phyloP scores from a whole-genome alignment of 2,888 invertebrate species.

The Prosopocoilus inquinatus region DNA sequence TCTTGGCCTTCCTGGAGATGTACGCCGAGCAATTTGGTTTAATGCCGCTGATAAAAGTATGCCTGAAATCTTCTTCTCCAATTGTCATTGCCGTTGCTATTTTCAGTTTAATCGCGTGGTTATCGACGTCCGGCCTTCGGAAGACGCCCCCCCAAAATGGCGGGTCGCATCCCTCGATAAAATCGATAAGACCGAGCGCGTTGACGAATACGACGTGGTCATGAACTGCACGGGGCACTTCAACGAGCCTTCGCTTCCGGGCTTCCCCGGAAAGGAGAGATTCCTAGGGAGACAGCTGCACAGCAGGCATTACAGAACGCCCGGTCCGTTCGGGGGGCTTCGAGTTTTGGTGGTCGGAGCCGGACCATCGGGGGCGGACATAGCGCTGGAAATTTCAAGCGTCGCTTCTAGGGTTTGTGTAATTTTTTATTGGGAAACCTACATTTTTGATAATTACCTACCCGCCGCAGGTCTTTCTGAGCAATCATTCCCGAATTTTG shows the following conservation, averaged over 20 bases:
- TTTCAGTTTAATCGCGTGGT: conserved; percentile 39
- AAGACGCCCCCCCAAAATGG: conserved; percentile 55
- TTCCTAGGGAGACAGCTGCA: conserved; percentile 63
- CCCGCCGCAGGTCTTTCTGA: conserved; percentile 62
- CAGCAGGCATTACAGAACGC: conserved; percentile 80
- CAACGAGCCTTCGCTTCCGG: conserved; percentile 71
- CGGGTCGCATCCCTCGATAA: conserved; percentile 60
- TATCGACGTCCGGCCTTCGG: conserved; percentile 55
- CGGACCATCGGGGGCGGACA: conserved; percentile 81
- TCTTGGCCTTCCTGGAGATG: conserved; percentile 68
- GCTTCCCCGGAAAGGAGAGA: conserved; percentile 63
- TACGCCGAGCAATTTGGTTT: conserved; percentile 71
- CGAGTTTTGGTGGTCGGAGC: conserved; percentile 80
- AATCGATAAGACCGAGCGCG: conserved; percentile 49
- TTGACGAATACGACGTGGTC: conserved; percentile 68
- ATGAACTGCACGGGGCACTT: conserved; percentile 87
- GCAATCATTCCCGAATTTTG: conserved; percentile 65
- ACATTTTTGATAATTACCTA: too few species aligned
- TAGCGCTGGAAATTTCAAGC: conserved; percentile 66
- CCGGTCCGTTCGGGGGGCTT: conserved; percentile 64
- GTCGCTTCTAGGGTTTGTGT: conserved; percentile 53
- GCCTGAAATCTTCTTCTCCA: background rate
- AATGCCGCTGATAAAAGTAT: conserved; percentile 63
- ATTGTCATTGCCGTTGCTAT: conserved; percentile 16
- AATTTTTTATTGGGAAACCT: too few species aligned